Evolutionary conservation across 2,113 vertebrate species (phyloP).

Genomic region (Prietella phreatophila): DNA sequence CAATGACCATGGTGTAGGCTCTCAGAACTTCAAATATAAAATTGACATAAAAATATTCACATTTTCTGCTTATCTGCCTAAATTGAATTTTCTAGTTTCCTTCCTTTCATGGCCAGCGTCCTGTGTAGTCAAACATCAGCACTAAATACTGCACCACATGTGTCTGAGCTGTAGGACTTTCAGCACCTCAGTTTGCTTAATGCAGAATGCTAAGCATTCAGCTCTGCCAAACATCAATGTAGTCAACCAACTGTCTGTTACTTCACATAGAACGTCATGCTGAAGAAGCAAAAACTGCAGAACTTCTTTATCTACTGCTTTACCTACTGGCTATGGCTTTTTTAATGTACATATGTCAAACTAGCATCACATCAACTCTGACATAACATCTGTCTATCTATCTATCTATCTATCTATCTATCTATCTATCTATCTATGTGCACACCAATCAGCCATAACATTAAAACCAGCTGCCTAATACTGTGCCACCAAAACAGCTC

Average conservation of each 20-base stretch:
- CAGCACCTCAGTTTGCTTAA: conserved; percentile 25
- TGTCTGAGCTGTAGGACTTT: conserved; percentile 18
- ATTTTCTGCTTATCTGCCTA: neutral
- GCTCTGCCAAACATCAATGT: neutral
- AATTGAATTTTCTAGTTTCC: neutral
- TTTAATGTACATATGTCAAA: too few relatives aligned
- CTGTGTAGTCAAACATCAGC: neutral
- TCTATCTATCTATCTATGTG: too few relatives aligned
- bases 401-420: too few relatives aligned
- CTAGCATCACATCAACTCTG: too few relatives aligned
- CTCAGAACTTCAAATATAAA: neutral
- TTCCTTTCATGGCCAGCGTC: neutral
- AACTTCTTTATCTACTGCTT: too few relatives aligned
- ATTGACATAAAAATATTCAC: neutral
- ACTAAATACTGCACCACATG: conserved; percentile 4
- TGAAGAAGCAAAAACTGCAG: too few relatives aligned
- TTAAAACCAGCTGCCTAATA: too few relatives aligned
- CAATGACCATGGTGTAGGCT: neutral
- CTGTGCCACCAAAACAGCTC: too few relatives aligned
- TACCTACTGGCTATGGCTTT: too few relatives aligned
- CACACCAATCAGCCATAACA: too few relatives aligned
- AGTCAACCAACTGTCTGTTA: neutral
- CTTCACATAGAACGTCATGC: too few relatives aligned
- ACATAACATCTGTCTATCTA: too few relatives aligned
- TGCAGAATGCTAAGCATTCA: conserved; percentile 18